phyloP scores from a whole-genome alignment of 1,140 invertebrate species.

The Colletes latitarsis region DNA sequence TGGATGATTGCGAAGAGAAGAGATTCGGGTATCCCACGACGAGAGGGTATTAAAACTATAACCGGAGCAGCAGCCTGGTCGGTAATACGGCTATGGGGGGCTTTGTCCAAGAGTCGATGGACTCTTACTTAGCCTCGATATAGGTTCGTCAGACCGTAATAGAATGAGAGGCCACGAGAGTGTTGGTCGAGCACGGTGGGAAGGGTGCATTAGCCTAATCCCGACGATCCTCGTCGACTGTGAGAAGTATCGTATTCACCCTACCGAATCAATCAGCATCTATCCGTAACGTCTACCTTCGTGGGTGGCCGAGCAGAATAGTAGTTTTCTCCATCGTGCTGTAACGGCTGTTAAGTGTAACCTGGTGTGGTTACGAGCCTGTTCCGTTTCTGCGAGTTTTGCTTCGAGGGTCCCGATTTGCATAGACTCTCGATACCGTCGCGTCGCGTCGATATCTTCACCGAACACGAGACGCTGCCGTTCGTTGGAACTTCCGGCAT shows the following conservation, averaged over 20 bases:
- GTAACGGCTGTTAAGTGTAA: constrained; percentile 41
- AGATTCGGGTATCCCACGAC: constrained; percentile 2
- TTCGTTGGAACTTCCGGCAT: not conserved
- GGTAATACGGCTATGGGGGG: constrained; percentile 48
- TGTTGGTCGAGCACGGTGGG: constrained; percentile 30
- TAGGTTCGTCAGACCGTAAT: constrained; percentile 59
- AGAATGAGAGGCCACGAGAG: constrained; percentile 49
- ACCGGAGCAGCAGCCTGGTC: constrained; percentile 17
- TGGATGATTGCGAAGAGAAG: not conserved
- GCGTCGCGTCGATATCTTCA: not conserved
- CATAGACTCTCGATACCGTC: not conserved
- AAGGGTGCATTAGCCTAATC: constrained; percentile 69
- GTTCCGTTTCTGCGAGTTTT: constrained; percentile 2
- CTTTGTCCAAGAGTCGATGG: constrained; percentile 66
- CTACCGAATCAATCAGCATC: constrained; percentile 72
- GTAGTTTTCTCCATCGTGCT: constrained; percentile 47
- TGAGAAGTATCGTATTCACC: constrained; percentile 76
- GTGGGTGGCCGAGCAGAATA: constrained; percentile 56
- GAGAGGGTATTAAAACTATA: constrained; percentile 56
- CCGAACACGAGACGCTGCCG: not conserved
- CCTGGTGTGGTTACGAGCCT: constrained; percentile 33
- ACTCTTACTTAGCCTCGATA: constrained; percentile 63
- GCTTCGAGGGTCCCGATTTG: constrained; percentile 3
- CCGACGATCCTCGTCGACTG: constrained; percentile 62
- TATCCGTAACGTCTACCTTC: constrained; percentile 72